phyloP scores from a whole-genome alignment of 35 echinoderm and acorn worm species.

The Holothuria glaberrima region DNA sequence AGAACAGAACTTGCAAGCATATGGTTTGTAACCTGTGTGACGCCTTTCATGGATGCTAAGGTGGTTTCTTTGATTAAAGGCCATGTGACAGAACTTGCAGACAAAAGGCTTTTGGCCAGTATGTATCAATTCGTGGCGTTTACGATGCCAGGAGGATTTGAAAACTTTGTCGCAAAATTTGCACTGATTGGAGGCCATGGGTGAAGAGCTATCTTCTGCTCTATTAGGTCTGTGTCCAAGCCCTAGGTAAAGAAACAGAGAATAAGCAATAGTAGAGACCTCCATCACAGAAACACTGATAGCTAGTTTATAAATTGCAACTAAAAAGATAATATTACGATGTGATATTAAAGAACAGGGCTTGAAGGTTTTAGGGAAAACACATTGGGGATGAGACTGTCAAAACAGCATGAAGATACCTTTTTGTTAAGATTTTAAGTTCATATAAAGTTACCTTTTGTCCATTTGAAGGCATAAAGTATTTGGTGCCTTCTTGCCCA shows the following conservation, averaged over 20 bases:
- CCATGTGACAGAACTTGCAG: slow-evolving; percentile 69
- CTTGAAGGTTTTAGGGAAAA: no score
- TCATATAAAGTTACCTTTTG: no score
- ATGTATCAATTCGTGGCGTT: slow-evolving; percentile 36
- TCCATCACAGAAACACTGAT: background rate
- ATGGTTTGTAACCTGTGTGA: slow-evolving; percentile 83
- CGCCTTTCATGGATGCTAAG: slow-evolving; percentile 63
- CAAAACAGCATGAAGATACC: no score
- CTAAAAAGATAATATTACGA: no score
- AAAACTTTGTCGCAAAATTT: slow-evolving; percentile 56
- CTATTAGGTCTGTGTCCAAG: background rate
- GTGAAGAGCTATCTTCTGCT: background rate
- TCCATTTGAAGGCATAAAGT: no score
- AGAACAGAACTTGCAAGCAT: slow-evolving; percentile 68
- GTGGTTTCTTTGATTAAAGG: slow-evolving; percentile 67
- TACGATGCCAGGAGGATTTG: slow-evolving; percentile 25
- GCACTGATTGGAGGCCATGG: slow-evolving; percentile 17
- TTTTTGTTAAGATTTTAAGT: no score
- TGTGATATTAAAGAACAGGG: no score
- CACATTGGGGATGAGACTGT: no score
- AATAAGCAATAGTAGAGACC: slow-evolving; percentile 10
- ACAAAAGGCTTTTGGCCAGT: slow-evolving; percentile 62
- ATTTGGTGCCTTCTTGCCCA: no score
- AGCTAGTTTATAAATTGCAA: background rate
- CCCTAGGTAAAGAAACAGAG: slow-evolving; percentile 20